Conservation (phyloP, 2,113 vertebrate genomes). For the Halcyon senegalensis region DNA sequence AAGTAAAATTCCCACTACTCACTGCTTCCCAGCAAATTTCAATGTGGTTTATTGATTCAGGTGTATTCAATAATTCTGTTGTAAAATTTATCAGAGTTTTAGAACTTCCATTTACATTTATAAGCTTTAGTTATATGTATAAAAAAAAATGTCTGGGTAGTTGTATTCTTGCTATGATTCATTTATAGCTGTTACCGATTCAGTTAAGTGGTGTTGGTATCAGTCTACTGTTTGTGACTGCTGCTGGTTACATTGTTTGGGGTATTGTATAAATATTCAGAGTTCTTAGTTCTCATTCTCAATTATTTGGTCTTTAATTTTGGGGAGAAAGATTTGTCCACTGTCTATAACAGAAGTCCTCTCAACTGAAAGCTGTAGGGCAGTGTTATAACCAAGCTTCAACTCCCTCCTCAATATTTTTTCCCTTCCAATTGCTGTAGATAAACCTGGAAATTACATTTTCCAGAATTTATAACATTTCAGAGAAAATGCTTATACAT, state of each 20-base stretch:
- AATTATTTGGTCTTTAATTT: background rate
- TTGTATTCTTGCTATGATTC: background rate
- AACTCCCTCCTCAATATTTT: background rate
- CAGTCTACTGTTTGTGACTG: background rate
- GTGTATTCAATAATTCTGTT: background rate
- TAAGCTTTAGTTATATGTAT: background rate
- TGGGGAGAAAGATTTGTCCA: background rate
- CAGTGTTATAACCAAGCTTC: background rate
- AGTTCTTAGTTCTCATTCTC: background rate
- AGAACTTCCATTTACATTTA: background rate
- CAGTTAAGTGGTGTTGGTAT: background rate
- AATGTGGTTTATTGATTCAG: background rate
- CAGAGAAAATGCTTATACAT: background rate
- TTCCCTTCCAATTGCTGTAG: background rate
- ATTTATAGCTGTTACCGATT: background rate
- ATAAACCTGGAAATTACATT: background rate
- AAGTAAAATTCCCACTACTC: background rate
- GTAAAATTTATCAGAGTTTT: background rate
- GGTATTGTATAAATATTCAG: background rate
- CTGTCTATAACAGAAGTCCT: background rate
- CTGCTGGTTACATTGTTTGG: background rate
- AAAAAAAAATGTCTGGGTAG: background rate
- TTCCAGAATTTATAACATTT: background rate
- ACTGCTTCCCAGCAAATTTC: background rate
- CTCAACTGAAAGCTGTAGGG: background rate